Evolutionary conservation across 2,113 vertebrate species (phyloP).

Genomic region (Rousettus leschenaultii): DNA sequence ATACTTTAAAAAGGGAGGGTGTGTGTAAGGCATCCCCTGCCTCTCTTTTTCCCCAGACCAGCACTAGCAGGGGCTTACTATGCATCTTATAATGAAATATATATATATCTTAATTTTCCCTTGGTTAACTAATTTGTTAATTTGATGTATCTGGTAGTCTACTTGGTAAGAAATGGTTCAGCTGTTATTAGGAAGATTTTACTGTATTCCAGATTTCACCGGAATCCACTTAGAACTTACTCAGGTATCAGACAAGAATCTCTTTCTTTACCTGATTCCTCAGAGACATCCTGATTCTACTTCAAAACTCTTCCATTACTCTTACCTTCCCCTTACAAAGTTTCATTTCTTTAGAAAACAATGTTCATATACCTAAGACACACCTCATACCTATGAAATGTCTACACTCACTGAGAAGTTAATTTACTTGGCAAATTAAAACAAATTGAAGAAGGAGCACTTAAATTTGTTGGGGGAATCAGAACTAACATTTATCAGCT

Average conservation of each 20-base stretch:
- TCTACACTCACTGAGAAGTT: neutral
- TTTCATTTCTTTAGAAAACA: slow-evolving; percentile 9
- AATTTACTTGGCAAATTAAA: neutral
- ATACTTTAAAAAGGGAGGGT: neutral
- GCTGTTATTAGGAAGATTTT: neutral
- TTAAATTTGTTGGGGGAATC: neutral
- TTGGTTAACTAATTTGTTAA: too few relatives aligned
- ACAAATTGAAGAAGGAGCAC: neutral
- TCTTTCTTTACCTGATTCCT: neutral
- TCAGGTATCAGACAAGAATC: neutral
- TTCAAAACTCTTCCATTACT: neutral
- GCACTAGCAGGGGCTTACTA: neutral
- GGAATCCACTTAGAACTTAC: neutral
- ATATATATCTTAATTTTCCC: too few relatives aligned
- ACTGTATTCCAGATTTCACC: neutral
- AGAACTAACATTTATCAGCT: neutral
- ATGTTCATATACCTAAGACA: neutral
- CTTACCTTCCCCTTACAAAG: neutral
- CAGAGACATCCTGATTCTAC: neutral
- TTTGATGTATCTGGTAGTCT: too few relatives aligned
- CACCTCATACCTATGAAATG: neutral
- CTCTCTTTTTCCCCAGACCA: neutral
- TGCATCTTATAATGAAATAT: neutral
- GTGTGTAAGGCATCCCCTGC: neutral
- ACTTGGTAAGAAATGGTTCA: neutral